These are phyloP conservation scores for Nesidiocoris tenuis DNA, from an alignment of 2,888 invertebrate species.

Conservation along the genomic window DNA sequence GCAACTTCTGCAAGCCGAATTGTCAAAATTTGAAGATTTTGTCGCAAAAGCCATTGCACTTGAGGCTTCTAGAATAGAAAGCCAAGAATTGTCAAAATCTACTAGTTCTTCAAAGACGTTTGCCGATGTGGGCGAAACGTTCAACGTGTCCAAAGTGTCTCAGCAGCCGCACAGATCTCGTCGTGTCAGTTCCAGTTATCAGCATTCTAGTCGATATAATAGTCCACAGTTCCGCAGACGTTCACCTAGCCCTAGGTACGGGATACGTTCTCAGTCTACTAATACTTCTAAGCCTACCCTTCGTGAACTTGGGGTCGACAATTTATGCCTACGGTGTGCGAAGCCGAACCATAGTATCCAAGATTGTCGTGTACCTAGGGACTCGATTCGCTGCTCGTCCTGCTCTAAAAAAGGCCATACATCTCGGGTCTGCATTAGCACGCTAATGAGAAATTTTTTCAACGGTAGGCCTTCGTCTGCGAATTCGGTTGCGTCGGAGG, in stretches of 20 bases:
- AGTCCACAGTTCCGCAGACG: neutral
- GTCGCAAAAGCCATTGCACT: neutral
- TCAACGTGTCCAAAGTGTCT: neutral
- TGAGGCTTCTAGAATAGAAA: constrained; percentile 14
- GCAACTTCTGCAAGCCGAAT: constrained; percentile 19
- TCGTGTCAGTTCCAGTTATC: neutral
- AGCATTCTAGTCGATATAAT: neutral
- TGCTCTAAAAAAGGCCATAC: neutral
- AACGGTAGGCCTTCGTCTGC: neutral
- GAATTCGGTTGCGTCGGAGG: neutral
- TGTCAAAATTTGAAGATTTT: constrained; percentile 6
- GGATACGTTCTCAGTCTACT: neutral
- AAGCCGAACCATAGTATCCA: neutral
- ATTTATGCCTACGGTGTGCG: neutral
- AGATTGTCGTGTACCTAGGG: neutral
- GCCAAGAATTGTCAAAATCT: constrained; percentile 7
- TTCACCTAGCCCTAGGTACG: neutral
- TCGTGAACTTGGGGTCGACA: neutral
- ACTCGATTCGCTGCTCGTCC: neutral
- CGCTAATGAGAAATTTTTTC: neutral
- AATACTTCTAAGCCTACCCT: neutral
- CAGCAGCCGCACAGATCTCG: neutral
- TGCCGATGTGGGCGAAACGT: neutral
- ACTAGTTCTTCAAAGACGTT: neutral
- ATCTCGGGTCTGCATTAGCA: neutral